Base-by-base conservation (phyloP, 2,888 invertebrate species). In the Theodoxus fluviatilis region DNA sequence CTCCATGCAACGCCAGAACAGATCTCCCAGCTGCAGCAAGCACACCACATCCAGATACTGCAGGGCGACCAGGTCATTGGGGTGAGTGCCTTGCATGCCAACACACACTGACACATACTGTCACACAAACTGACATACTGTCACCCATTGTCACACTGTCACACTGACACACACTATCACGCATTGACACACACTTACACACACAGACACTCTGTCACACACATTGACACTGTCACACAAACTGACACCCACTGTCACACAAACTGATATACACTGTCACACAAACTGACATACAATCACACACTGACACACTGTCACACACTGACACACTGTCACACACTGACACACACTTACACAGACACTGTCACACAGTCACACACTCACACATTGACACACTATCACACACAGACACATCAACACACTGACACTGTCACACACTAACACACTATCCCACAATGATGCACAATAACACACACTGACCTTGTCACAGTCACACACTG, bases 1-100 rank as follows among this genome's bases (percentile, higher is more conserved):
- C 78, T 87, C 18, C 86, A 87, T 70, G 87, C 87, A 73, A 87
- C 87, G 37, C 86, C 86, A 33, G 87, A 87, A 78, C 87, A 87
- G 72, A 82, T 87, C 35, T 86, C 85, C 18, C 85, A 86, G 71
- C 76, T 87, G 43, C 85, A 85, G 73, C 84, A 85, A 43, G 84
- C 82, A 37, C 85, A 85, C 38, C 84, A 85, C 70, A 86, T 86
- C 75, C 85, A 86, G 70, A 85, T 86, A 65, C 73, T 86, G 18
- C 81, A 84, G 38, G 84, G 83, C 64, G 82, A 82, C 69, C 82
- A 83, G 55, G 81, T 84, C 33, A 82, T 84, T 71, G 82, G 83
- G 75, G 81, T 84, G 55, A 71, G 76, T 75, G 73, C 18, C 74
- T 76, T 12, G 75, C 78, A 47, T 47, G 15, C 2, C n/a, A 15